Conservation (phyloP, 1,140 invertebrate species). For the Hyles euphorbiae region DNA sequence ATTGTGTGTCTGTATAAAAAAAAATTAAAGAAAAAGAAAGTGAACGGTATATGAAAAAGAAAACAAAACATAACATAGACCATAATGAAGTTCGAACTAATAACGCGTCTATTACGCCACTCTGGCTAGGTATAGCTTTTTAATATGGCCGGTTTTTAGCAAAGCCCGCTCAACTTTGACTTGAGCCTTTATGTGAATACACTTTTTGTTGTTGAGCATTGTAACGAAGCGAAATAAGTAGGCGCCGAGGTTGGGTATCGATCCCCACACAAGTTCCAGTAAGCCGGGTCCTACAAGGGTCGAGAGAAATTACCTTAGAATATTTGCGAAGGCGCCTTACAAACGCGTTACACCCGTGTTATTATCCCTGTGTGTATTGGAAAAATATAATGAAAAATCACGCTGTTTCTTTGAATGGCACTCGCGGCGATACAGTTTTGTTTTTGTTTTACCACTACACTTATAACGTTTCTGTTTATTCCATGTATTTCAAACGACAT, state of each 20-base stretch:
- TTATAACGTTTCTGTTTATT: too few relatives aligned
- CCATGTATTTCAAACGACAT: too few relatives aligned
- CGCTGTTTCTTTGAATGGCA: conserved; percentile 2
- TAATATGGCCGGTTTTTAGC: background rate
- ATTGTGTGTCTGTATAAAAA: too few relatives aligned
- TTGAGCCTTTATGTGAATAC: background rate
- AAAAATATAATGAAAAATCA: conserved; percentile 31
- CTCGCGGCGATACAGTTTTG: background rate
- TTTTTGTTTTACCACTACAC: too few relatives aligned
- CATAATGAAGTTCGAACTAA: too few relatives aligned
- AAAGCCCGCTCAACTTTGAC: background rate
- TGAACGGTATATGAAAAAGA: too few relatives aligned
- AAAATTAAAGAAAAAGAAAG: too few relatives aligned
- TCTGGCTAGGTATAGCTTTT: too few relatives aligned
- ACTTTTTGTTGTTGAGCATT: conserved; percentile 13
- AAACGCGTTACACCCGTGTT: conserved; percentile 31
- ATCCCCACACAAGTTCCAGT: conserved; percentile 31
- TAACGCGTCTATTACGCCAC: too few relatives aligned
- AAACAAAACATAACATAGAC: too few relatives aligned
- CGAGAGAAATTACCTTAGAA: conserved; percentile 34
- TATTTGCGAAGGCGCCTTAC: conserved; percentile 35
- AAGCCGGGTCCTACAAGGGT: conserved; percentile 37
- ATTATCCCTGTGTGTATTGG: conserved; percentile 34
- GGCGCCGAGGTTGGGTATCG: conserved; percentile 30
- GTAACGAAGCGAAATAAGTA: conserved; percentile 28